Percentiles rank a stretch among this genome's conserved stretches.
These are phyloP conservation scores for Motacilla tschutschensis DNA, from an alignment of 2,113 vertebrate genomes.

Conservation along the genomic window DNA sequence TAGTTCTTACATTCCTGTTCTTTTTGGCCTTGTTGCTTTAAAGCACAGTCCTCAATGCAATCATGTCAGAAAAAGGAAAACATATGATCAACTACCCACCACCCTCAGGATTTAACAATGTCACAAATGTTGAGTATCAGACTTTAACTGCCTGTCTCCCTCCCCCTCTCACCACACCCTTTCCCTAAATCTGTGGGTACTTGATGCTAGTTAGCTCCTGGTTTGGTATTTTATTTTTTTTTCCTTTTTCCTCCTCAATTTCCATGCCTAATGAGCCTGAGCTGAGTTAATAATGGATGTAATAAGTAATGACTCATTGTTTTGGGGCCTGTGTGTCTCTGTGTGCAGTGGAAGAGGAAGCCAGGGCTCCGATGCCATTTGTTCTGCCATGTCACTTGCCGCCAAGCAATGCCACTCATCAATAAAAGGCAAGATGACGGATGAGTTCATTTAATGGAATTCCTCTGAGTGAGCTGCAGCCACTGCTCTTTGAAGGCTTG, in stretches of 20 bases:
- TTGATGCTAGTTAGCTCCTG: constrained; percentile 55
- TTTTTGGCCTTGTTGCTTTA: constrained; percentile 45
- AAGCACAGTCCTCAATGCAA: constrained; percentile 40
- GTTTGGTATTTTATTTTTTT: background rate
- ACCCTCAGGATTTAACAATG: constrained; percentile 68
- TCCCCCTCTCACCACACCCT: background rate
- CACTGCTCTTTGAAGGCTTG: constrained; percentile 63
- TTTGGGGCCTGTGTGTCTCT: constrained; percentile 68
- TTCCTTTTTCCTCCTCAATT: constrained; percentile 69
- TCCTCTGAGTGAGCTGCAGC: constrained; percentile 75
- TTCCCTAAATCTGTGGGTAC: constrained; percentile 28
- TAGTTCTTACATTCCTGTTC: constrained; percentile 8
- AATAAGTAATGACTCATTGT: constrained; percentile 88
- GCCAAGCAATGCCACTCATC: constrained; percentile 83
- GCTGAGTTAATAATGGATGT: constrained; percentile 87
- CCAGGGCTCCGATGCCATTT: constrained; percentile 76
- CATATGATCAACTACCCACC: constrained; percentile 63
- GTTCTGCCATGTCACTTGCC: constrained; percentile 82
- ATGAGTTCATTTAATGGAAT: constrained; percentile 87
- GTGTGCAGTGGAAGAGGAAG: constrained; percentile 67
- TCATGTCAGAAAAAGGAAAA: constrained; percentile 70
- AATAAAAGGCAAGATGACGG: constrained; percentile 86
- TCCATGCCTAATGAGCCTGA: constrained; percentile 84
- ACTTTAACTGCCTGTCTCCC: constrained; percentile 61
- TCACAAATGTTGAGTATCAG: constrained; percentile 63